Conservation (phyloP, 1,140 invertebrate genomes). For the Ptiloglossa arizonensis region DNA sequence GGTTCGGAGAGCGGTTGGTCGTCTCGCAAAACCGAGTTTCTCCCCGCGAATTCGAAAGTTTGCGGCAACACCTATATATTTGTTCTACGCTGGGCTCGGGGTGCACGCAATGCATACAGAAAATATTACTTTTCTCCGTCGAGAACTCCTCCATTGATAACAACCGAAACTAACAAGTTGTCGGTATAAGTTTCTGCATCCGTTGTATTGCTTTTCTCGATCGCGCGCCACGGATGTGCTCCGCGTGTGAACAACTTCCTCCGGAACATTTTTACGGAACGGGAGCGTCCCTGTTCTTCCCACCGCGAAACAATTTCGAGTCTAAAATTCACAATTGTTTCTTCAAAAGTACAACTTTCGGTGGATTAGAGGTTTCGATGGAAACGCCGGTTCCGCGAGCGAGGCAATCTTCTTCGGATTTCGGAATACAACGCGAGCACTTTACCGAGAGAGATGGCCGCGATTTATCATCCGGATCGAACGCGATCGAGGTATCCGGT, state of each 20-base stretch:
- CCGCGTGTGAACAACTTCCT: neutral
- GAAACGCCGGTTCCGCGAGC: no score
- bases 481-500: no score
- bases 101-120: constrained; percentile 13
- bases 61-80: neutral
- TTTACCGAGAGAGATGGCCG: no score
- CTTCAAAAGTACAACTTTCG: no score
- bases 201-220: constrained; percentile 1
- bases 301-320: no score
- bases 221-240: neutral
- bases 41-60: constrained; percentile 5
- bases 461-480: no score
- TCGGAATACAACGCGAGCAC: no score
- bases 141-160: constrained; percentile 4
- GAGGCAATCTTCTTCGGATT: no score
- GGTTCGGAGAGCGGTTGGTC: neutral
- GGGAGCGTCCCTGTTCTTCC: no score
- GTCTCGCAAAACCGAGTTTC: neutral
- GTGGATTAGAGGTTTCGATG: no score
- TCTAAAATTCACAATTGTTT: no score
- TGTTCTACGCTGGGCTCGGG: neutral
- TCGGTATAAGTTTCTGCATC: neutral
- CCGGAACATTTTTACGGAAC: neutral
- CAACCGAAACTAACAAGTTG: constrained; percentile 10
- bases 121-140: constrained; percentile 6